Evolutionary conservation across 1,140 invertebrate species (phyloP), one percentile per base, ranked within the genome.

Genomic region (Mercenaria mercenaria): DNA sequence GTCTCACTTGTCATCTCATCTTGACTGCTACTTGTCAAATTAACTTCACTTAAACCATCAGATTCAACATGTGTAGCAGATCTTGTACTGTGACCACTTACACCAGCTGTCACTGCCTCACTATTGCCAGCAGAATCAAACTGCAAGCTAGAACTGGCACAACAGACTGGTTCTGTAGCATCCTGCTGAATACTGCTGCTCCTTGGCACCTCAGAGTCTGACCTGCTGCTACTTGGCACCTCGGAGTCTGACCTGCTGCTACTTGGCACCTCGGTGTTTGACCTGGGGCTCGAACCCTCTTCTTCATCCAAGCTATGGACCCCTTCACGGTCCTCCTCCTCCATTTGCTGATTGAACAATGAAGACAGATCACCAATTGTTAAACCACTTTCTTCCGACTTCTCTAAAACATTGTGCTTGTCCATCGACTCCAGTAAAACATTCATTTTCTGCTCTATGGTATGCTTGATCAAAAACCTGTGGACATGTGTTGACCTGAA

Each of bases 361-460:
- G 94, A 92, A 18, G 91, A 93, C 32, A 96, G 83, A 67, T 96
- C 92, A 18, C 92, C 93, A 47, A 95, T 92, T 0, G 95, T 96
- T 34, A 96, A 77, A 0, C 90, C 87, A 56, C 91, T 93, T 32
- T 94, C 94, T 32, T 95, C 93, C 20, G 85, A 59, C 41, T 90
- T 92, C 41, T 93, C 84, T 41, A 86, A 77, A 37, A 90, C 67
- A 59, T 90, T 91, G n/a, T 92, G 83, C 23, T 74, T 84, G n/a
- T 93, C 89, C 41, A 91, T 90, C 8, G 91, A 81, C 72, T 94
- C 90, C 13, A 95, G 87, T 90, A 96, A 95, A 10, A 92, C 81
- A 84, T 97, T 95, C 92, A 98, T 97, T 59, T 96, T 96, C 93
- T 98, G 97, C 95, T 98, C 98, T 39, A 98, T 97, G 2, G 97